Conservation (phyloP, 2,113 vertebrate species). For the Australoheros scitulus region DNA sequence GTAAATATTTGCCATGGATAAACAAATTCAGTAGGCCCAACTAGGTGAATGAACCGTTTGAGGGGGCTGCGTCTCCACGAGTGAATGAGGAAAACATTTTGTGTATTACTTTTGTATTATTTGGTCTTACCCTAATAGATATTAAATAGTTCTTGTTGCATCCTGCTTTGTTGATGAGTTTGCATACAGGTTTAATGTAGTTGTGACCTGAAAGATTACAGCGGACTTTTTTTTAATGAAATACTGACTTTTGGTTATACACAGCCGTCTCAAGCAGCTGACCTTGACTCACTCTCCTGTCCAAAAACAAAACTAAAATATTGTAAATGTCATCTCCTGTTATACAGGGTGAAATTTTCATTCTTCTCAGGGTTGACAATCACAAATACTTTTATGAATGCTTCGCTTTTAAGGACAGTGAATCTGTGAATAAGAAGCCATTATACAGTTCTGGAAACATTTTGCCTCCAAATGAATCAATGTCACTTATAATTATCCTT, state of each 20-base stretch:
- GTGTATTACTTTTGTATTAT: conserved; percentile 79
- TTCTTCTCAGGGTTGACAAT: neutral
- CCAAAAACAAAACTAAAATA: conserved; percentile 1
- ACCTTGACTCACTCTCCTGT: neutral
- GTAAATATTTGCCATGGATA: conserved; percentile 65
- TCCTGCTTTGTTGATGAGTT: conserved; percentile 38
- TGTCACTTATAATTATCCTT: neutral
- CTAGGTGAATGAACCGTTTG: conserved; percentile 27
- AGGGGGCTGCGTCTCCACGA: conserved; percentile 58
- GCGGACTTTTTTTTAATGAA: neutral
- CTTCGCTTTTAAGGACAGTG: neutral
- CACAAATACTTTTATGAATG: neutral
- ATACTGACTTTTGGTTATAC: neutral
- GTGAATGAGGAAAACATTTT: conserved; percentile 64
- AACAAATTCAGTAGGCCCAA: conserved; percentile 50
- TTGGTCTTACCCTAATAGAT: conserved; percentile 75
- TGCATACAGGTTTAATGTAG: neutral
- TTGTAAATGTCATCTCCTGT: neutral
- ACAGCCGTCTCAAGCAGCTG: neutral
- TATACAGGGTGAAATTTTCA: neutral
- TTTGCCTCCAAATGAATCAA: neutral
- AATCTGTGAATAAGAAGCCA: neutral
- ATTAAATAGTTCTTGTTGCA: conserved; percentile 80
- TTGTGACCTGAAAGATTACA: neutral
- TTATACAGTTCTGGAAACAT: too few species aligned